These are phyloP conservation scores for Chelon labrosus DNA, from an alignment of 2,797 vertebrate species.

Conservation along the genomic window DNA sequence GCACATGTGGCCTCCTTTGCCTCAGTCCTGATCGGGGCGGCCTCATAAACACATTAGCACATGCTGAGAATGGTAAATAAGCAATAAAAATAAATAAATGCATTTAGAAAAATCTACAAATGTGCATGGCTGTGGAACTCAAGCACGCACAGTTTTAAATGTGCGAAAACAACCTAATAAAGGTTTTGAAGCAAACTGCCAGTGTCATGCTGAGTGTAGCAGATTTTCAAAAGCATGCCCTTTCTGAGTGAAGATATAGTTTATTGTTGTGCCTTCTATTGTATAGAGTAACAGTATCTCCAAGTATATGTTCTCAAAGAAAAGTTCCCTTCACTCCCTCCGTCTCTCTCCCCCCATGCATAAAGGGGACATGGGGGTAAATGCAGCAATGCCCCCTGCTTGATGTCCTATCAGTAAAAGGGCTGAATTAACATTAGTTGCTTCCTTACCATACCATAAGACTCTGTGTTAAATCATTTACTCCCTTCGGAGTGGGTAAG, in stretches of 20 bases:
- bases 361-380: conserved; percentile 55
- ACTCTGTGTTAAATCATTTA: conserved; percentile 82
- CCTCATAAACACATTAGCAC: conserved; percentile 70
- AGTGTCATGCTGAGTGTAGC: background rate
- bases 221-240: background rate
- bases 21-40: conserved; percentile 47
- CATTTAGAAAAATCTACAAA: conserved; percentile 35
- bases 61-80: conserved; percentile 55
- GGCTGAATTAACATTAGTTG: conserved; percentile 90
- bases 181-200: background rate
- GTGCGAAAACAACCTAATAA: background rate
- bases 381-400: conserved; percentile 67
- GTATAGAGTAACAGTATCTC: background rate
- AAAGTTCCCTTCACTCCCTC: background rate
- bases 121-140: background rate
- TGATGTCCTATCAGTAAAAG: conserved; percentile 69
- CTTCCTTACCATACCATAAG: conserved; percentile 88
- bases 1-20: conserved; percentile 56
- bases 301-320: background rate
- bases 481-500: conserved; percentile 87
- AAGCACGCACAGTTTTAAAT: background rate
- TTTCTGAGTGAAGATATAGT: background rate
- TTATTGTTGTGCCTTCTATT: too few species aligned
- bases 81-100: conserved; percentile 63
- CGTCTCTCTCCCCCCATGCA: conserved; percentile 18